phyloP scores from a whole-genome alignment of 2,888 invertebrate genomes.

The Noctua pronuba region DNA sequence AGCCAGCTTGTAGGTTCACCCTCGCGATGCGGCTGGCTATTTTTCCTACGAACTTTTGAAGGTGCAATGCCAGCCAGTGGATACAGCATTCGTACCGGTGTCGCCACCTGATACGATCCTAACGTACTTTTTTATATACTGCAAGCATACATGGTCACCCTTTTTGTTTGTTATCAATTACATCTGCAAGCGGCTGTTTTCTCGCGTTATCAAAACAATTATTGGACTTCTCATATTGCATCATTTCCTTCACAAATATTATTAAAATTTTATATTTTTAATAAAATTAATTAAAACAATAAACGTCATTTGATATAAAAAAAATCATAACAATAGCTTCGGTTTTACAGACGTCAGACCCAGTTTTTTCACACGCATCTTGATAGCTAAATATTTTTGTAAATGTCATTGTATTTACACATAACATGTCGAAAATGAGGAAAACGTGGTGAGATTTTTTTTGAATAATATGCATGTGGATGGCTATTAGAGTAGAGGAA shows the following conservation, averaged over 20 bases:
- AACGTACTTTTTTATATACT: neutral
- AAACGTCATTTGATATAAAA: conserved; percentile 23
- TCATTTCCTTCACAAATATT: conserved; percentile 35
- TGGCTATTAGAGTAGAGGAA: too few relatives aligned
- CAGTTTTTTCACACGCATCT: neutral
- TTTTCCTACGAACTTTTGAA: neutral
- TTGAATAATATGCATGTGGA: too few relatives aligned
- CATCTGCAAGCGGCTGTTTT: conserved; percentile 24
- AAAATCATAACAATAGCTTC: neutral
- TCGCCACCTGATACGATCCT: neutral
- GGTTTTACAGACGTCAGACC: conserved; percentile 25
- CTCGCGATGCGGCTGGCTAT: neutral
- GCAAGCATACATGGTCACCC: conserved; percentile 32
- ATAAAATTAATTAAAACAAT: neutral
- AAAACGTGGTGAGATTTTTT: too few relatives aligned
- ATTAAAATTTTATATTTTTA: neutral
- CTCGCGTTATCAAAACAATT: conserved; percentile 44
- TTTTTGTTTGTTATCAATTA: conserved; percentile 34
- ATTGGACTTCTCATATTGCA: conserved; percentile 46
- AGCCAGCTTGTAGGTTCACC: neutral
- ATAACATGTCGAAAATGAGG: too few relatives aligned
- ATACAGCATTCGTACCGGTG: neutral
- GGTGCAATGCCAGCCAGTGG: neutral
- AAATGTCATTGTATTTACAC: too few relatives aligned
- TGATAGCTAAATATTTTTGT: neutral